Evolutionary conservation across 2,113 vertebrate genomes (phyloP).

Genomic region (Pimephales promelas): DNA sequence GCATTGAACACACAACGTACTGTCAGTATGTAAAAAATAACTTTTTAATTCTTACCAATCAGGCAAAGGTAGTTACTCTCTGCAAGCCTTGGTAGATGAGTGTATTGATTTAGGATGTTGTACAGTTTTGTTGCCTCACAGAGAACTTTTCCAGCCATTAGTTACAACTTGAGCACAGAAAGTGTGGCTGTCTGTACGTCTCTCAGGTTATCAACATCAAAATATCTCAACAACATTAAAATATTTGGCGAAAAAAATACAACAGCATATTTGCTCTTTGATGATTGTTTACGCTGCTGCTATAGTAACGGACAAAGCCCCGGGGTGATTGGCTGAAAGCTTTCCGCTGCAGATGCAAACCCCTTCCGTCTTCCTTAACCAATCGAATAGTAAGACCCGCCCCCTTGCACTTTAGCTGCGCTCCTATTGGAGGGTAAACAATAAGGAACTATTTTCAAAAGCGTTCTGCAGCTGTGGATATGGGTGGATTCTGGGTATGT

Average conservation of each 20-base stretch:
- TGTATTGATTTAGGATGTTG: slow-evolving; percentile 83
- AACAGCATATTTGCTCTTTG: too few species aligned
- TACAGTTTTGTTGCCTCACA: slow-evolving; percentile 81
- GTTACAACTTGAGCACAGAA: neutral
- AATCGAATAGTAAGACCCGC: slow-evolving; percentile 16
- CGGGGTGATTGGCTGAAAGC: slow-evolving; percentile 9
- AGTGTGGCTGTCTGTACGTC: neutral
- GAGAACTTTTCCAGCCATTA: slow-evolving; percentile 74
- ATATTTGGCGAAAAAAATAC: neutral
- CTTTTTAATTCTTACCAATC: slow-evolving; percentile 71
- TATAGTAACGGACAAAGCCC: slow-evolving; percentile 19
- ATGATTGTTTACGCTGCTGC: neutral
- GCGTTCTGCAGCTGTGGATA: neutral
- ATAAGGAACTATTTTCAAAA: slow-evolving; percentile 52
- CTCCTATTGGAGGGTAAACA: slow-evolving; percentile 42
- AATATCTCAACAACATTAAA: neutral
- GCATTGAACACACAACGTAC: too few species aligned
- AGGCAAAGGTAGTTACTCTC: slow-evolving; percentile 83
- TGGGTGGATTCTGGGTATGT: slow-evolving; percentile 49
- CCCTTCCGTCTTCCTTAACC: neutral
- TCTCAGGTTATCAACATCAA: neutral
- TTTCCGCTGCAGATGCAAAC: neutral
- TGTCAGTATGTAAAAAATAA: neutral
- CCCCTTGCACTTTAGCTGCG: neutral
- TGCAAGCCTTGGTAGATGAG: slow-evolving; percentile 70